Base-by-base conservation (phyloP, 2,797 vertebrate genomes). In the Molossus alvarezi region DNA sequence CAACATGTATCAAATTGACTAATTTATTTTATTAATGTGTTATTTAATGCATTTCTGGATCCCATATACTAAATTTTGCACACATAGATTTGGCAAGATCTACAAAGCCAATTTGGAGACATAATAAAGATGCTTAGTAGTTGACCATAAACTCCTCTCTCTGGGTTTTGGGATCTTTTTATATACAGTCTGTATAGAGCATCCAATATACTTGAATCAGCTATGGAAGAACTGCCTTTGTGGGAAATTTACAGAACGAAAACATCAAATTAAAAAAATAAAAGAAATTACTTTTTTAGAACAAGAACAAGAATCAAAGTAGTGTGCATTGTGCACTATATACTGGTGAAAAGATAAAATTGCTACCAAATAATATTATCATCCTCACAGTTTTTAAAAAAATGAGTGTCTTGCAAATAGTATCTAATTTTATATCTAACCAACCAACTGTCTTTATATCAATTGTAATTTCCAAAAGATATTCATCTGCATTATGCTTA, bases 381-480 rank as follows among this genome's bases (percentile, higher is more conserved):
- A 67, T 60, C 3, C 12, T 65, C 62, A 13, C 10, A 77, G 25
- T 87, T 95, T 69, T 60, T 45, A 77, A 48, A 51, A 45, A 75
- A 80, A 82, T 64, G 1, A 62, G 1, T 79, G 6, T 71, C 83
- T 95, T 88, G 15, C 6, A 89, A 83, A 27, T 5, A 72, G 11
- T 80, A 33, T 20, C n/a, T 57, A 9, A 8, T 62, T 14, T 80
- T 41, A 1, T 81, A 76, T 75, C 21, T 12, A 80, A 1, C 18
- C 77, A 29, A 80, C 33, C 27, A 67, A 1, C 4, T 92, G 10
- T 90, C 9, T 94, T 81, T 0, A 3, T 33, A 71, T 65, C 45
- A 95, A 14, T 58, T 95, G 17, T 29, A 76, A 33, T 82, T 93
- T 89, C 17, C 53, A 60, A 62, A 88, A 60, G 5, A 65, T 53